Evolutionary conservation across 2,888 invertebrate genomes (phyloP).

Genomic region (Andrena bucephala): DNA sequence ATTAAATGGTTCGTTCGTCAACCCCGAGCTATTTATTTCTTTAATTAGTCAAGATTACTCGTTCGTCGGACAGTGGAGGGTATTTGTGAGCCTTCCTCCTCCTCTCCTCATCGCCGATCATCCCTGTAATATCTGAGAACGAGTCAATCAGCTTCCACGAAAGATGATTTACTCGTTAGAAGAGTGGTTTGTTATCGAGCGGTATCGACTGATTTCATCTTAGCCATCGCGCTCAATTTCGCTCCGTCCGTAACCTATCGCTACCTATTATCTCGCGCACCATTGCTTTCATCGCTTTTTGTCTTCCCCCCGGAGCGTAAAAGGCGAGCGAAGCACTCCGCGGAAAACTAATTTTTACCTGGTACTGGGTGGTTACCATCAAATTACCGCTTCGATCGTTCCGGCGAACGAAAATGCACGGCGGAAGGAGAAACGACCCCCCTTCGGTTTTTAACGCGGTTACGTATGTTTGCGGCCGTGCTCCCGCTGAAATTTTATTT

Average conservation of each 20-base stretch:
- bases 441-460: conserved; percentile 19
- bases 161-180: conserved; percentile 53
- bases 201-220: conserved; percentile 37
- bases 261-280: conserved; percentile 39
- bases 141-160: conserved; percentile 37
- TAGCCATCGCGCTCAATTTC: conserved; percentile 41
- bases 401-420: not conserved
- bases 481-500: conserved; percentile 32
- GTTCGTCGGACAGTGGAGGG: not conserved
- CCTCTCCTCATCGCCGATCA: not conserved
- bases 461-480: conserved; percentile 15
- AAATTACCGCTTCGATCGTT: conserved; percentile 62
- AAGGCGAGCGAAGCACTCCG: conserved; percentile 7
- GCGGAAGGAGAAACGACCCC: not conserved
- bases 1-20: conserved; percentile 42
- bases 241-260: conserved; percentile 40
- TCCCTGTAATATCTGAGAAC: conserved; percentile 10
- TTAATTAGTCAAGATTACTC: conserved; percentile 24
- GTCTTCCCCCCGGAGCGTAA: conserved; percentile 3
- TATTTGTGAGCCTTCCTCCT: conserved; percentile 21
- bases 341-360: conserved; percentile 67
- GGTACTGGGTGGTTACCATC: conserved; percentile 49
- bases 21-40: conserved; percentile 32
- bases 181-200: conserved; percentile 41
- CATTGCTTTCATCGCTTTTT: conserved; percentile 45